Percentiles rank a stretch among this genome's conserved stretches.
Conservation (phyloP, 2,888 invertebrate species). For the Lampropteryx suffumata region DNA sequence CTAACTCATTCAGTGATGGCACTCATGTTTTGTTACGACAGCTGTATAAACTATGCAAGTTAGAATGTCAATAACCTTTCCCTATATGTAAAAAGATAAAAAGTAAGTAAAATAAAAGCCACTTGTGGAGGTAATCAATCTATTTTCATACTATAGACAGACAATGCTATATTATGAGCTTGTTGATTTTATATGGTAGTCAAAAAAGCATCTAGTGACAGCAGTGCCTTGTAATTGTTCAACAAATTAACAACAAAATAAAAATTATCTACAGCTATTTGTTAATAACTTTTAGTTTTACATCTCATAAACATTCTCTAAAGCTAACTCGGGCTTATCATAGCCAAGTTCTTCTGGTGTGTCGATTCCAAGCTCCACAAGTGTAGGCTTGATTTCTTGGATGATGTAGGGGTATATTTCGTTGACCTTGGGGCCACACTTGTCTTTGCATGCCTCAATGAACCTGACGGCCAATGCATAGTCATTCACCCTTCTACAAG, state of each 20-base stretch:
- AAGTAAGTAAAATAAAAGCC: neutral
- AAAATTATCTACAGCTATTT: conserved; percentile 71
- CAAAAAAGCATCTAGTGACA: conserved; percentile 48
- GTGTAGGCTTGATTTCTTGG: conserved; percentile 95
- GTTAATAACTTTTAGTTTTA: conserved; percentile 57
- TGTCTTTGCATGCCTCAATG: conserved; percentile 95
- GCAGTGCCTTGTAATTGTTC: conserved; percentile 53
- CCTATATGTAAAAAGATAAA: too few relatives aligned
- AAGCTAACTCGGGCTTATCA: conserved; percentile 97
- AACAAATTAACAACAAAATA: conserved; percentile 67
- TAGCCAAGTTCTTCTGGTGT: conserved; percentile 98
- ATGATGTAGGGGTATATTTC: conserved; percentile 94
- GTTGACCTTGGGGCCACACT: conserved; percentile 89
- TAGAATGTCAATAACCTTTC: too few relatives aligned
- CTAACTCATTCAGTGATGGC: too few relatives aligned
- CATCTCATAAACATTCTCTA: conserved; percentile 88
- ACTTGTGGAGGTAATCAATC: conserved; percentile 34
- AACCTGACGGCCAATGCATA: conserved; percentile 96
- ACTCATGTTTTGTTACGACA: too few relatives aligned
- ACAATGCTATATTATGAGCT: too few relatives aligned
- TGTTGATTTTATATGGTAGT: conserved; percentile 53
- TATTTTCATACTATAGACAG: conserved; percentile 64
- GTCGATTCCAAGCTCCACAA: conserved; percentile 95
- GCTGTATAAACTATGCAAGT: too few relatives aligned
- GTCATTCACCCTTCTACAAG: conserved; percentile 97